Base-by-base conservation (phyloP, 1,140 invertebrate genomes). In the Periplaneta americana region DNA sequence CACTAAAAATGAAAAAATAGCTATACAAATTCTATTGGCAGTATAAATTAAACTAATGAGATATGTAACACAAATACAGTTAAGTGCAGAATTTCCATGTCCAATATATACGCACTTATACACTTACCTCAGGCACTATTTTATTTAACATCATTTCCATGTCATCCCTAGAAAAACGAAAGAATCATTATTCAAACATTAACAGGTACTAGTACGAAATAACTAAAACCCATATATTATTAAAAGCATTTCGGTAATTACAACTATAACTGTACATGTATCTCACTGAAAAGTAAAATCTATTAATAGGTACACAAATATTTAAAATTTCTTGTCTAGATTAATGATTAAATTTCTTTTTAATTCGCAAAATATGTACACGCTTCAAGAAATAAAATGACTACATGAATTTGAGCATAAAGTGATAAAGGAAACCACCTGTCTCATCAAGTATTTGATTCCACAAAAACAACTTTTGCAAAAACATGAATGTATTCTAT, bases 81-180 rank as follows among this genome's bases (percentile, higher is more conserved):
- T n/a, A 15, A 22, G 39, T 15, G 17, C 39, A 48, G n/a, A 48
- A 48, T 15, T 13, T 48, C n/a, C 13, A 18, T 48, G 48, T 66
- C 48, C 5, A 66, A 66, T 10, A 39, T 39, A 39, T 66, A 8
- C 17, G n/a, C n/a, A n/a, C 15, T 6, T 48, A 28, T 31, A 31
- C 80, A 84, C 88, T 86, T 88, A 92, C 91, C 89, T 99, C 97
- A 90, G 98, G 98, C 91, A 98, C 96, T 89, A 98, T 96, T 94
- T 97, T 98, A 90, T 98, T 98, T 88, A 99, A 92, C 96, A 98
- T 98, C 96, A 98, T 98, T 91, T 98, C 97, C 96, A 98, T 98
- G 87, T 99, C 98, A 87, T 97, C 96, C 90, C 96, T 88, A 84
- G 82, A 82, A 86, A 84, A 82, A 78, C 5, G 48, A 66, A 28